Evolutionary conservation across 2,888 invertebrate genomes (phyloP), one percentile per base, ranked within the genome.

Genomic region (Smittia sp.): DNA sequence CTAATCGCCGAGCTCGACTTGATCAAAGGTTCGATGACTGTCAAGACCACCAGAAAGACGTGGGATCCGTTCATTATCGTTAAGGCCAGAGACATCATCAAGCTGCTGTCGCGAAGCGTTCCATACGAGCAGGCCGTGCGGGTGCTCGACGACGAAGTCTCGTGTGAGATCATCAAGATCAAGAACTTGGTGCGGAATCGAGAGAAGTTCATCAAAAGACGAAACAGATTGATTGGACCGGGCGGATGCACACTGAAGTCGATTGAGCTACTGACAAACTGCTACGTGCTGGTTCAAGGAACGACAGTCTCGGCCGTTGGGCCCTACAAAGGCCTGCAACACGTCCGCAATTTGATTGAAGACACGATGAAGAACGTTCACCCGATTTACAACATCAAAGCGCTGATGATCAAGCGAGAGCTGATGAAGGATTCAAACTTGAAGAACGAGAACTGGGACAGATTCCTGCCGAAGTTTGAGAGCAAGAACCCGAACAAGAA

Each of bases 321-420:
- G 0, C 96, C 98, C 1, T 94, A 96, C 79, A 92, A 90, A 82
- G 98, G 98, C 0, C 81, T 94, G 24, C 88, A 90, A 74, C 92
- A 93, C 81, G 93, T 94, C 0, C 85, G 97, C 74, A 89, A 92
- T 77, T 93, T 99, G 78, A 93, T 94, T 1, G 91, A 92, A 79
- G 98, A 99, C 78, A 97, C 97, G 0, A 98, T 99, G 98, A 94
- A 94, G 80, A 99, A 99, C 81, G 88, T 99, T 74, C 99, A 99
- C 85, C 99, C 99, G 0, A 95, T 99, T 81, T 98, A 98, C 80
- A 98, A 97, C 79, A 96, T 99, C 1, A 94, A 98, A 84, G 92
- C 94, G 1, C 83, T 99, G 69, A 98, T 99, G 98, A 97, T 99
- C 69, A 98, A 98, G 81, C 86, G 91, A 77, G 98, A 99, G 82